Conservation (phyloP, 2,888 invertebrate species). For the Parasteatoda lunata region DNA sequence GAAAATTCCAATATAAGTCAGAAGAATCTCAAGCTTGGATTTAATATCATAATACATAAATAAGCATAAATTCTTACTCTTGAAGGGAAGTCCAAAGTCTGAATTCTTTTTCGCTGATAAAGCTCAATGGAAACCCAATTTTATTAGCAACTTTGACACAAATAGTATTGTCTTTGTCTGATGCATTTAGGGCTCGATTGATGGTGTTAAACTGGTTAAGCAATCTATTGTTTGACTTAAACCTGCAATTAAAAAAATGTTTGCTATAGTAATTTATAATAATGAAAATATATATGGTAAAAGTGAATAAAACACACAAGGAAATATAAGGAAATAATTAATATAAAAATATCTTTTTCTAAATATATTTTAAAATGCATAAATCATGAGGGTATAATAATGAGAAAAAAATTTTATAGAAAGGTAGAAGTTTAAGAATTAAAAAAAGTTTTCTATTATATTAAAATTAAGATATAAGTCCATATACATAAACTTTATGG, state of each 20-base stretch:
- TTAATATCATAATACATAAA: too few relatives aligned
- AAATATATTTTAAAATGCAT: too few relatives aligned
- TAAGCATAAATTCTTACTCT: not conserved
- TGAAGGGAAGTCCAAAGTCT: not conserved
- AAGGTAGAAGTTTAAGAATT: too few relatives aligned
- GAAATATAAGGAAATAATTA: too few relatives aligned
- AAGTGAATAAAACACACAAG: not conserved
- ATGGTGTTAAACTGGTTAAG: not conserved
- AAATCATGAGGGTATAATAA: too few relatives aligned
- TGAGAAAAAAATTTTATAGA: too few relatives aligned
- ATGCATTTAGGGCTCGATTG: not conserved
- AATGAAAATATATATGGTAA: not conserved
- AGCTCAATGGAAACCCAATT: slow-evolving; percentile 7
- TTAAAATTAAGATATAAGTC: too few relatives aligned
- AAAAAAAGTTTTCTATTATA: too few relatives aligned
- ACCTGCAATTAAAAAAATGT: not conserved
- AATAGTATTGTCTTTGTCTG: not conserved
- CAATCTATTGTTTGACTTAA: not conserved
- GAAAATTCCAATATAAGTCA: too few relatives aligned
- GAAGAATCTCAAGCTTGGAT: too few relatives aligned
- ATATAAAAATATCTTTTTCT: too few relatives aligned
- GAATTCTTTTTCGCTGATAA: slow-evolving; percentile 3
- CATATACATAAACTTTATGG: too few relatives aligned
- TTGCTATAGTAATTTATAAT: not conserved
- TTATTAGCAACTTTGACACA: slow-evolving; percentile 24